Conservation (phyloP, 2,888 invertebrate genomes). For the Ornithoptera priamus region DNA sequence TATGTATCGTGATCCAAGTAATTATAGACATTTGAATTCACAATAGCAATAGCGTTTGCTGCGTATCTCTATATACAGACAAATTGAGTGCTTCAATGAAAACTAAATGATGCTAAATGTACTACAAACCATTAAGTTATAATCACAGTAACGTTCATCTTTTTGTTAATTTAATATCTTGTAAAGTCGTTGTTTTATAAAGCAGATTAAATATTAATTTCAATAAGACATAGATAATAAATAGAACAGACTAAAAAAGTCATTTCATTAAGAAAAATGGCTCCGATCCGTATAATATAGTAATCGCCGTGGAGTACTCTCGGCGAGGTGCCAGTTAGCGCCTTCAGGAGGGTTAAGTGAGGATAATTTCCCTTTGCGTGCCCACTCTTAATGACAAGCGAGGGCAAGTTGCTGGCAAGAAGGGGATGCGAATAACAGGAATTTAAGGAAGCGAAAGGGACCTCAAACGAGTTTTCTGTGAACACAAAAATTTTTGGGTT, state of each 20-base stretch:
- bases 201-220: background rate
- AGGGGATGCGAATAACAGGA: constrained; percentile 36
- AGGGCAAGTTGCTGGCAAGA: constrained; percentile 27
- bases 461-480: constrained; percentile 4
- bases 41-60: no score
- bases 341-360: constrained; percentile 78
- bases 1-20: no score
- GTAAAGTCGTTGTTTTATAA: no score
- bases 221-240: constrained; percentile 6
- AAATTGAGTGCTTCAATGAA: no score
- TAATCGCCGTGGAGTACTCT: constrained; percentile 71
- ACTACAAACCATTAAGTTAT: no score
- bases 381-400: constrained; percentile 71
- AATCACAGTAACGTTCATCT: no score
- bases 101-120: no score
- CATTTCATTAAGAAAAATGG: constrained; percentile 61
- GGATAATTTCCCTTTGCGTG: constrained; percentile 79
- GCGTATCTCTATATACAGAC: no score
- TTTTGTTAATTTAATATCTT: no score
- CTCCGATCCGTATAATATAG: constrained; percentile 75
- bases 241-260: constrained; percentile 33
- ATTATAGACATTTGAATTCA: no score
- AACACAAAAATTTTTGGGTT: constrained; percentile 23
- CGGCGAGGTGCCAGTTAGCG: constrained; percentile 78
- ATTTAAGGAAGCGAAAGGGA: constrained; percentile 38